phyloP scores from a whole-genome alignment of 2,888 invertebrate species.

The Lissocephala sabroskyi region DNA sequence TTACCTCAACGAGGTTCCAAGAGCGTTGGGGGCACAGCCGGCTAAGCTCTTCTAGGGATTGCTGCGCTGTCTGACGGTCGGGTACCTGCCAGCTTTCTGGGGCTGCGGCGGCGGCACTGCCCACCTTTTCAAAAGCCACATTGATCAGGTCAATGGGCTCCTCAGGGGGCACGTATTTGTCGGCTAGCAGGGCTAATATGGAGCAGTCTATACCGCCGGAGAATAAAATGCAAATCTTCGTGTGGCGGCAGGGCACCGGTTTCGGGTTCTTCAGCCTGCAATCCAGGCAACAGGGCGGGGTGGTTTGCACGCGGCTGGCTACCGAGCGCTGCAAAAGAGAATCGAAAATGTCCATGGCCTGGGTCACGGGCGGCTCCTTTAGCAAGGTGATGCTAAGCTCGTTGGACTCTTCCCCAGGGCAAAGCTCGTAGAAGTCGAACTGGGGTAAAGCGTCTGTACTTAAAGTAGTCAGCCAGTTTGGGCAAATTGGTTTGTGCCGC shows the following conservation, averaged over 20 bases:
- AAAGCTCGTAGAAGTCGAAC: slow-evolving; percentile 34
- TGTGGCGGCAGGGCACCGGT: slow-evolving; percentile 74
- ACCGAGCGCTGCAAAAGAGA: slow-evolving; percentile 31
- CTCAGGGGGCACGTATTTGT: slow-evolving; percentile 77
- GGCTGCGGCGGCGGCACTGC: not conserved
- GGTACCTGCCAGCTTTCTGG: slow-evolving; percentile 84
- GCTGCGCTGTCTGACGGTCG: slow-evolving; percentile 85
- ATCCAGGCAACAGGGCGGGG: slow-evolving; percentile 33
- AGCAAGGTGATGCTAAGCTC: slow-evolving; percentile 24
- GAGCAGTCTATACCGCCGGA: slow-evolving; percentile 98
- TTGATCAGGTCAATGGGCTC: slow-evolving; percentile 92
- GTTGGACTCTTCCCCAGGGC: not conserved
- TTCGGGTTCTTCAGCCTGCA: slow-evolving; percentile 12
- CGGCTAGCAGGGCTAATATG: slow-evolving; percentile 86
- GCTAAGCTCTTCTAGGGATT: slow-evolving; percentile 80
- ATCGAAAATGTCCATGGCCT: slow-evolving; percentile 20
- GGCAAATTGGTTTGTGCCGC: slow-evolving; percentile 21
- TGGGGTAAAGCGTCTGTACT: not conserved
- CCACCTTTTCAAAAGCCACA: slow-evolving; percentile 83
- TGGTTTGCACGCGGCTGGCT: slow-evolving; percentile 30
- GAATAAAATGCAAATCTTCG: slow-evolving; percentile 87
- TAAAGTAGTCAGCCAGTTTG: slow-evolving; percentile 30
- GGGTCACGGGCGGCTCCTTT: slow-evolving; percentile 10
- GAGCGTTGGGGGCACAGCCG: slow-evolving; percentile 77
- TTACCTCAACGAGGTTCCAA: slow-evolving; percentile 90